These are phyloP conservation scores for Austrolebias charrua DNA, from an alignment of 2,797 vertebrate genomes.

Conservation along the genomic window DNA sequence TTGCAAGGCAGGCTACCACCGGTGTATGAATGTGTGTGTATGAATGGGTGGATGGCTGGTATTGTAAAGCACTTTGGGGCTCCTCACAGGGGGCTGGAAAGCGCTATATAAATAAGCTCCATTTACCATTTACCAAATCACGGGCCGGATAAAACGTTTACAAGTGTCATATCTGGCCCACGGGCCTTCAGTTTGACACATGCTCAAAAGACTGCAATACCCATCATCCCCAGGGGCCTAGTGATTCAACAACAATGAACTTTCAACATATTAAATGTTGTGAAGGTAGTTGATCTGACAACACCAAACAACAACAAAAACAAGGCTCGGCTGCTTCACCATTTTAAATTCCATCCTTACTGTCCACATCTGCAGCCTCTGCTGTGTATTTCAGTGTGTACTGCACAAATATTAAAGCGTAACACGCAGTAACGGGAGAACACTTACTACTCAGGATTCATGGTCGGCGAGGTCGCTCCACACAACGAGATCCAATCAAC, in stretches of 20 bases:
- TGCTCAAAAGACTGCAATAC: constrained; percentile 16
- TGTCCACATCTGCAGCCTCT: neutral
- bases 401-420: neutral
- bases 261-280: neutral
- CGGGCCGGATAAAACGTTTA: no score
- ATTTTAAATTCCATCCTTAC: neutral
- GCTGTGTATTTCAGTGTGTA: neutral
- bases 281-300: no score
- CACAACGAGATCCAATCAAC: neutral
- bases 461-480: constrained; percentile 40
- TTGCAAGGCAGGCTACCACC: no score
- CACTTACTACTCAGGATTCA: constrained; percentile 86
- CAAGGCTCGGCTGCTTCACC: no score
- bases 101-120: no score
- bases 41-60: no score
- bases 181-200: neutral
- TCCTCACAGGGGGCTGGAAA: no score
- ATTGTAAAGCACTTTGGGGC: no score
- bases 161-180: no score
- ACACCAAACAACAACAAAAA: neutral
- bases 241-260: neutral
- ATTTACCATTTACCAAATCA: no score
- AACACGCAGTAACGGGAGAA: neutral
- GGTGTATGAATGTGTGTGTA: no score
- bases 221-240: constrained; percentile 32